Evolutionary conservation across 2,113 vertebrate genomes (phyloP).

Genomic region (Theristicus caerulescens): DNA sequence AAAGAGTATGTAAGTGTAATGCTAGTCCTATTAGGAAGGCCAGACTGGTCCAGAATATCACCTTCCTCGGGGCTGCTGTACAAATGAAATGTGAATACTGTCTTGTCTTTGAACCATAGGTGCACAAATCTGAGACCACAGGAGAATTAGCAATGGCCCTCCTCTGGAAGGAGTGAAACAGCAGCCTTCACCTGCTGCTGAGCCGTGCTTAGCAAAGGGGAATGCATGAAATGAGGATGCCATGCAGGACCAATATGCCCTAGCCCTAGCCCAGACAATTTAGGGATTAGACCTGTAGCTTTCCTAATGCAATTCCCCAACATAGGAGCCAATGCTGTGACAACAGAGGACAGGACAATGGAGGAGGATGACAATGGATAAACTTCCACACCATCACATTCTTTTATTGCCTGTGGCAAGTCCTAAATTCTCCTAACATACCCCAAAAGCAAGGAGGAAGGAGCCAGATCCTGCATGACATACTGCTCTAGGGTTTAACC

Average conservation of each 20-base stretch:
- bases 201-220: not conserved
- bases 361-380: rapidly evolving
- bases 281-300: not conserved
- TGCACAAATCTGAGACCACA: not conserved
- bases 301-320: not conserved
- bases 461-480: not conserved
- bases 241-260: too few relatives aligned
- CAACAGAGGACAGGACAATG: not conserved
- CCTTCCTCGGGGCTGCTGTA: not conserved
- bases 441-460: not conserved
- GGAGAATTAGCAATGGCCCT: not conserved
- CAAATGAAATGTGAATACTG: not conserved
- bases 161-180: not conserved
- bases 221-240: not conserved
- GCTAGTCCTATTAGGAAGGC: not conserved
- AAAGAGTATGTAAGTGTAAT: not conserved
- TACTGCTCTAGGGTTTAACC: not conserved
- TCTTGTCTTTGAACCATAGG: not conserved
- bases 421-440: not conserved
- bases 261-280: not conserved
- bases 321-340: not conserved
- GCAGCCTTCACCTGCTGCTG: not conserved
- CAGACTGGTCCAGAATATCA: not conserved
- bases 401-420: not conserved
- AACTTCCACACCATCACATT: not conserved